Evolutionary conservation across 2,797 vertebrate species (phyloP).

Genomic region (Melanotaenia pygmaea): DNA sequence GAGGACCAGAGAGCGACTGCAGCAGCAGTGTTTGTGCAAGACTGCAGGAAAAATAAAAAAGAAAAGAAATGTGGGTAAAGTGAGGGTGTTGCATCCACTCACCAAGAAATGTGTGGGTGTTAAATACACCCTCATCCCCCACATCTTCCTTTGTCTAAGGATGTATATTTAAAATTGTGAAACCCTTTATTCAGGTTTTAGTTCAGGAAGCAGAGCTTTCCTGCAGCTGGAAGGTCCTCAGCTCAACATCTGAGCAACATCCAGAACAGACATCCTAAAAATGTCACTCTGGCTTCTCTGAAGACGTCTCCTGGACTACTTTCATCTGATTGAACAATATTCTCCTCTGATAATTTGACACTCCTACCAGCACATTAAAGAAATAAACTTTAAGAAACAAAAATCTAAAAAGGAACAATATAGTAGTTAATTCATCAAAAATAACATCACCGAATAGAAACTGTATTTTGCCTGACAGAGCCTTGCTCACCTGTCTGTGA

Average conservation of each 20-base stretch:
- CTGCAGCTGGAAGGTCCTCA: background rate
- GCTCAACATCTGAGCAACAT: background rate
- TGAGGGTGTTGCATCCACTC: no score
- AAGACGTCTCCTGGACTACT: background rate
- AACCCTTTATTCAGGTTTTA: background rate
- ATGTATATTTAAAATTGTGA: background rate
- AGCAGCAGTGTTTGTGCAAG: no score
- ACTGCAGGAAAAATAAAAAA: no score
- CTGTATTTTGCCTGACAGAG: background rate
- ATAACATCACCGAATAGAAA: background rate
- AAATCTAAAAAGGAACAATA: background rate
- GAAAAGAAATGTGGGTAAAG: no score
- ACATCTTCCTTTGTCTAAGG: no score
- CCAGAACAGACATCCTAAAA: background rate
- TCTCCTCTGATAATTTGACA: background rate
- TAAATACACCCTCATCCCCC: no score
- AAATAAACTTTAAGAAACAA: background rate
- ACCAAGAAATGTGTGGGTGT: no score
- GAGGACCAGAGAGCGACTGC: no score
- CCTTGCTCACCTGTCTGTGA: constrained; percentile 18
- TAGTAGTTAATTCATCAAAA: background rate
- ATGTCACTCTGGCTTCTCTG: no score
- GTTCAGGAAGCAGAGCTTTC: background rate
- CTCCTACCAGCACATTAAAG: background rate
- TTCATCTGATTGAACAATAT: background rate